phyloP scores from a whole-genome alignment of 2,888 invertebrate genomes.

The Lampropteryx suffumata region DNA sequence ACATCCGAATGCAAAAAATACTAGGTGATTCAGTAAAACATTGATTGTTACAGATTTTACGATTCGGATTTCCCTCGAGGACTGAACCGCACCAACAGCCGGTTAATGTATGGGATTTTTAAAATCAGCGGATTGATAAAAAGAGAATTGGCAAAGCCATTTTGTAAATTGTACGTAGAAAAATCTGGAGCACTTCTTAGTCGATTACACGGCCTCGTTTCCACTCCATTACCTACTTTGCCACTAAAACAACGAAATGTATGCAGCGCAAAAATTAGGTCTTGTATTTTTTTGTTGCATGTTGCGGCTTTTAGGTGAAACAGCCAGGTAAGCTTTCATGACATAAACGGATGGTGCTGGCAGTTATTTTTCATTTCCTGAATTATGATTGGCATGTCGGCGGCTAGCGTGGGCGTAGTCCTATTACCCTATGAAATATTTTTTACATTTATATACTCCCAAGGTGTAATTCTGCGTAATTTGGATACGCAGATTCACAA shows the following conservation, averaged over 20 bases:
- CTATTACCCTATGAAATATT: slow-evolving; percentile 1
- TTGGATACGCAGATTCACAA: too few species aligned
- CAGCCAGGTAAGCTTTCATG: slow-evolving; percentile 37
- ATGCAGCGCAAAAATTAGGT: slow-evolving; percentile 29
- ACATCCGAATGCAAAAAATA: slow-evolving; percentile 7
- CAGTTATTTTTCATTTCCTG: slow-evolving; percentile 42
- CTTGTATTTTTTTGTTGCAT: slow-evolving; percentile 16
- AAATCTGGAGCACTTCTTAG: slow-evolving; percentile 35
- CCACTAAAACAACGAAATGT: slow-evolving; percentile 31
- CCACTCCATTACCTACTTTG: slow-evolving; percentile 37
- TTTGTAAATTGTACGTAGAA: slow-evolving; percentile 26
- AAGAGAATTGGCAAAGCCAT: slow-evolving; percentile 27
- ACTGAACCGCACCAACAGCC: slow-evolving; percentile 16
- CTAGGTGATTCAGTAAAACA: slow-evolving; percentile 18
- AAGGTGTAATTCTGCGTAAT: neutral
- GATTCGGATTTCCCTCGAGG: slow-evolving; percentile 28
- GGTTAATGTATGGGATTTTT: slow-evolving; percentile 26
- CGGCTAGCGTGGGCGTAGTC: slow-evolving; percentile 9
- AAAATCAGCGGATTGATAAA: slow-evolving; percentile 22
- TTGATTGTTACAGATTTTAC: slow-evolving; percentile 27
- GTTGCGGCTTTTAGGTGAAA: slow-evolving; percentile 36
- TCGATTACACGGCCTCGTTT: slow-evolving; percentile 37
- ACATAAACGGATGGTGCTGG: slow-evolving; percentile 29
- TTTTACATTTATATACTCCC: neutral
- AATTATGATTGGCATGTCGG: slow-evolving; percentile 42